Evolutionary conservation across 2,888 invertebrate species (phyloP), one percentile per base, ranked within the genome.

Genomic region (Lycaena phlaeas): DNA sequence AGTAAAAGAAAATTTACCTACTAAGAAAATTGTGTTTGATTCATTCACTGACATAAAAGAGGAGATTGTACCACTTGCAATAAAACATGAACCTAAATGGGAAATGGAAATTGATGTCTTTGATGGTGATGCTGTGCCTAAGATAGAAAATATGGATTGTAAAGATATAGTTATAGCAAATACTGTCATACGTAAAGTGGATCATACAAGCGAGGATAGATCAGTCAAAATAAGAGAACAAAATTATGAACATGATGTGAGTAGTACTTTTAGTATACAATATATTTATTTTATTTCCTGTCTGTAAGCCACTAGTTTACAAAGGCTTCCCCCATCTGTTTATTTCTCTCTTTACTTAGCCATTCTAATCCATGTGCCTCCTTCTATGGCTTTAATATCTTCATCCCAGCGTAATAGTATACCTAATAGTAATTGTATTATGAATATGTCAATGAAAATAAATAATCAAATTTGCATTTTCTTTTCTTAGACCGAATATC

Each of bases 21-120:
- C 77, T 4, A 85, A 84, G 49, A 85, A 85, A 54, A 75, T 85
- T 39, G 67, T 71, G 27, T 85, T 85, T 68, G 74, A 85, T 57
- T 76, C 82, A 11, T 72, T 85, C 40, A 75, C 69, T 38, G 85
- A 85, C 45, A 74, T 85, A 7, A 85, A 85, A 63, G 73, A 76
- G 64, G 84, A 85, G 52, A 82, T 85, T 46, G 75, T 68, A 29
- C 74, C 82, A 6, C 52, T 82, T 14, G 54, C 61, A 18, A 55
- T 84, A 15, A 82, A 84, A 56, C 30, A 52, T 10, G 84, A 82
- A 53, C 82, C 84, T 47, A 72, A 73, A 59, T 81, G 81, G 81
- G 82, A 84, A 53, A 61, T 82, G 65, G 84, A 84, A 61, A 66
- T 84, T 42, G 82, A 82, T 46, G 42, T 61, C 6, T 41, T 69